Percentiles rank a stretch among this genome's conserved stretches.
Evolutionary conservation across 2,888 invertebrate species (phyloP).

Genomic region (Cerceris ruficornis): DNA sequence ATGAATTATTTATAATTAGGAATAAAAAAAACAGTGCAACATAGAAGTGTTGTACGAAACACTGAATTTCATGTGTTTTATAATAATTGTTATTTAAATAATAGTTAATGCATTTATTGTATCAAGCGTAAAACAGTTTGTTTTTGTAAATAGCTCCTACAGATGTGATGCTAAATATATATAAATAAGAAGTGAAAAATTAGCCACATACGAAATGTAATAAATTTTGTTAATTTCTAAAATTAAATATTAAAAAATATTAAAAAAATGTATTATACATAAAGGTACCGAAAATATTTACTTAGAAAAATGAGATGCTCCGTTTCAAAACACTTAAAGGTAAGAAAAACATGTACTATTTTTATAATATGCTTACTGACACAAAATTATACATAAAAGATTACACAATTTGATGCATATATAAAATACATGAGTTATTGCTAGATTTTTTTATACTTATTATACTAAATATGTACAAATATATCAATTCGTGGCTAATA

Average conservation of each 20-base stretch:
- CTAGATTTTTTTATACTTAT: constrained; percentile 61
- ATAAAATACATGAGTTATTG: constrained; percentile 64
- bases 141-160: background rate
- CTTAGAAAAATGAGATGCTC: background rate
- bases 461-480: constrained; percentile 58
- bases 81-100: background rate
- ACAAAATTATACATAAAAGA: constrained; percentile 58
- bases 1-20: too few species aligned
- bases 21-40: too few species aligned
- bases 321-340: constrained; percentile 15
- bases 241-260: constrained; percentile 8
- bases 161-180: background rate
- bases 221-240: constrained; percentile 11
- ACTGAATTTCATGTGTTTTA: too few species aligned
- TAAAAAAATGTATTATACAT: background rate
- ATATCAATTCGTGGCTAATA: constrained; percentile 35
- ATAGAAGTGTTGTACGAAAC: too few species aligned
- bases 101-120: too few species aligned
- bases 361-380: constrained; percentile 54
- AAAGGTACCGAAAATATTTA: background rate
- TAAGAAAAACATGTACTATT: constrained; percentile 33
- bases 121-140: background rate
- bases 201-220: constrained; percentile 1
- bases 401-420: constrained; percentile 63
- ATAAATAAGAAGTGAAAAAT: background rate